Evolutionary conservation across 2,113 vertebrate species (phyloP).

Genomic region (Ammodytes marinus): DNA sequence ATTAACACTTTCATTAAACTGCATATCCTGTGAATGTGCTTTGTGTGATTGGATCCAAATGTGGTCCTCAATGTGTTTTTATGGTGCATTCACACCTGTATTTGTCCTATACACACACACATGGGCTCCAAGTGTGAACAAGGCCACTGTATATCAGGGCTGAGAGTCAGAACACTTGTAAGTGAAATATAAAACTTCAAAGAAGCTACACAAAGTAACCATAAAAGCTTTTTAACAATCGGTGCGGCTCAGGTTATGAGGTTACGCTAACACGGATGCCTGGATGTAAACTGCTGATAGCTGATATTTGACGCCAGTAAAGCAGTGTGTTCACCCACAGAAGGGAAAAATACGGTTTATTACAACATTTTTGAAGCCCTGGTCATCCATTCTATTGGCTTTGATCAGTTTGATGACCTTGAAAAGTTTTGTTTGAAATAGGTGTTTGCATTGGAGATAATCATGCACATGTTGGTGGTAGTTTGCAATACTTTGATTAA

Average conservation of each 20-base stretch:
- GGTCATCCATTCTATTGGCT: not conserved
- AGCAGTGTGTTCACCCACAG: not conserved
- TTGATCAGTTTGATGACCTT: not conserved
- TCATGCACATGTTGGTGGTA: too few species aligned
- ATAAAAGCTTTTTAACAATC: slow-evolving; percentile 25
- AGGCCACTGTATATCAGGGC: not conserved
- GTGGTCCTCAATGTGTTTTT: not conserved
- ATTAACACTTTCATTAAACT: not conserved
- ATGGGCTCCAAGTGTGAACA: not conserved
- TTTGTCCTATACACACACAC: not conserved
- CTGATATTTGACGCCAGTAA: not conserved
- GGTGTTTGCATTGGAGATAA: too few species aligned
- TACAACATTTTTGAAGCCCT: not conserved
- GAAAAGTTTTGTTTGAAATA: not conserved
- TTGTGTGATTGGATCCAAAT: slow-evolving; percentile 31
- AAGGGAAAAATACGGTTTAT: not conserved
- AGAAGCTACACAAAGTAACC: not conserved
- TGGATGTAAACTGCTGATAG: slow-evolving; percentile 2
- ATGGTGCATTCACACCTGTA: slow-evolving; percentile 12
- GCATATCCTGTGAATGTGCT: not conserved
- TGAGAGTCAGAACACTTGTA: slow-evolving; percentile 29
- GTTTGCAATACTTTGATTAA: too few species aligned
- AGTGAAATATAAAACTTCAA: slow-evolving; percentile 42
- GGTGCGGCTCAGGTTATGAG: slow-evolving; percentile 17
- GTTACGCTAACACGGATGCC: not conserved